These are phyloP conservation scores for Suricata suricatta DNA, from an alignment of 2,113 vertebrate species.

Conservation along the genomic window DNA sequence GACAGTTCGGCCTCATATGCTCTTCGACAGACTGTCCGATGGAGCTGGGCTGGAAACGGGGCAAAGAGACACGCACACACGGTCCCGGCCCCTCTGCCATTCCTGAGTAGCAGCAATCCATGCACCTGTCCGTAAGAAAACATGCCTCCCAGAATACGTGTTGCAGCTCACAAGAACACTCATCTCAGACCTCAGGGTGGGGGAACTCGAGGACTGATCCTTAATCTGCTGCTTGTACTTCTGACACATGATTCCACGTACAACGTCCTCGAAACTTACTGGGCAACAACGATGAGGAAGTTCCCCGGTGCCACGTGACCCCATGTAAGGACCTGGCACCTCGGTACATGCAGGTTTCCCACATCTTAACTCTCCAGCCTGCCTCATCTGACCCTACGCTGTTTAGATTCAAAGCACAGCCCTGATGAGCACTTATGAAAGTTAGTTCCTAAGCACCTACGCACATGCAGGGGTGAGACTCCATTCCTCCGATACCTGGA, in stretches of 20 bases:
- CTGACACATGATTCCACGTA: not conserved
- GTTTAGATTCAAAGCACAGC: not conserved
- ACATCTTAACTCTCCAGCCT: not conserved
- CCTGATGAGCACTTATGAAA: not conserved
- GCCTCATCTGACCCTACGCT: not conserved
- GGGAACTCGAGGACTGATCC: not conserved
- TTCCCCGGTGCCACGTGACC: not conserved
- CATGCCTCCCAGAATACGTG: fast-evolving
- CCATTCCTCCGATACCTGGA: slow-evolving; percentile 93
- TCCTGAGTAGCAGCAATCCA: not conserved
- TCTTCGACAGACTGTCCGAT: not conserved
- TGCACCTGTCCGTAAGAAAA: not conserved
- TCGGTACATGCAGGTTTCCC: not conserved
- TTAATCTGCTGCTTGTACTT: not conserved
- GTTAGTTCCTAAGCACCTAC: slow-evolving; percentile 83
- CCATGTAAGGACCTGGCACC: not conserved
- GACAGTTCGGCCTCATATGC: not conserved
- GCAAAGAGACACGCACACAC: not conserved
- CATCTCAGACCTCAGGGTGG: not conserved
- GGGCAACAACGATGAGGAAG: not conserved
- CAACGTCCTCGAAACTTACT: not conserved
- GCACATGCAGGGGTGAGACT: slow-evolving; percentile 82
- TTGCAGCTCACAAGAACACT: not conserved
- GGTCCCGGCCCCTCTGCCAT: not conserved
- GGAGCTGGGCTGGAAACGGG: fast-evolving